A percentile compares a stretch with the other conserved stretches of the same genome.
Conservation (phyloP, 30 jellyfish, hydroid and myxozoan species). For the Mastigias papua region DNA sequence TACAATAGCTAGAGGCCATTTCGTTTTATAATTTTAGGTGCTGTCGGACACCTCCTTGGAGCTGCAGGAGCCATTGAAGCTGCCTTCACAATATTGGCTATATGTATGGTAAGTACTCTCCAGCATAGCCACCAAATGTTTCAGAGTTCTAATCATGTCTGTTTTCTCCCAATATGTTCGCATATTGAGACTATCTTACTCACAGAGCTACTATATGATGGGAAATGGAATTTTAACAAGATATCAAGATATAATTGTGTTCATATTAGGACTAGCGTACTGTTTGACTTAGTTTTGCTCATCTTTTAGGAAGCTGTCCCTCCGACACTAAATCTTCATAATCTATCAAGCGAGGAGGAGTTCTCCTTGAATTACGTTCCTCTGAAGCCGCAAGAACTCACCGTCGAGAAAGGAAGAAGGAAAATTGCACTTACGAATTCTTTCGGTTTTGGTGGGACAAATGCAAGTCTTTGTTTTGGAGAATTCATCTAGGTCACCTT, state of each 20-base stretch:
- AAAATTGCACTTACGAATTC: constrained; percentile 90
- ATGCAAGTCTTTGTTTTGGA: constrained; percentile 93
- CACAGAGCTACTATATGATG: no score
- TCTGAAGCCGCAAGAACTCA: constrained; percentile 47
- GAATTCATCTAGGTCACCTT: constrained; percentile 20
- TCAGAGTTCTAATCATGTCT: no score
- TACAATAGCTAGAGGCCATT: no score
- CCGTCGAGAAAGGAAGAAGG: constrained; percentile 38
- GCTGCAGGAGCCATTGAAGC: constrained; percentile 99
- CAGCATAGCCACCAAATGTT: no score
- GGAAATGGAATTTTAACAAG: no score
- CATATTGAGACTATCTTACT: no score
- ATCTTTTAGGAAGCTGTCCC: constrained; percentile 80
- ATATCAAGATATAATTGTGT: no score
- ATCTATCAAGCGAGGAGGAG: constrained; percentile 68
- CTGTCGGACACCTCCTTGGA: constrained; percentile 98
- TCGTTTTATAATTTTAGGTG: constrained; percentile 29
- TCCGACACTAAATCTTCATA: constrained; percentile 88
- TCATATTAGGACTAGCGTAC: not conserved
- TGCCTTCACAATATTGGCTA: constrained; percentile 84
- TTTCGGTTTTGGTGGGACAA: constrained; percentile 99
- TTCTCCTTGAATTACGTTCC: constrained; percentile 90
- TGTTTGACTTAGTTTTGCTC: not conserved
- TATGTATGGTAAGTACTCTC: constrained; percentile 43
- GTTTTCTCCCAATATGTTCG: no score